phyloP scores from a whole-genome alignment of 2,113 vertebrate genomes.

The Varanus salvator region DNA sequence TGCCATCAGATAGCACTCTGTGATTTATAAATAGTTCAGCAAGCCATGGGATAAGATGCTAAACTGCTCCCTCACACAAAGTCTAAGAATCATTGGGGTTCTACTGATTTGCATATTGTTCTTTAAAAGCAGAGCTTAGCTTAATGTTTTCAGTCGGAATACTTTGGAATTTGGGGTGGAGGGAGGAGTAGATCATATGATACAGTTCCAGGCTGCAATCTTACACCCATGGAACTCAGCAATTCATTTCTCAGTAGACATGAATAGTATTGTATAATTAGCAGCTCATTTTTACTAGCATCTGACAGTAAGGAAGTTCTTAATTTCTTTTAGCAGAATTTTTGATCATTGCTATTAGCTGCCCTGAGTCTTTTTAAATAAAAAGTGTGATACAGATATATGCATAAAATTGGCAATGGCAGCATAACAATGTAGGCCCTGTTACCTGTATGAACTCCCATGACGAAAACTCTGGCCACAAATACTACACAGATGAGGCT shows the following conservation, averaged over 20 bases:
- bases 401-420: neutral
- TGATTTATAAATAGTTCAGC: neutral
- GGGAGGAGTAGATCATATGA: neutral
- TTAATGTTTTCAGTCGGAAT: neutral
- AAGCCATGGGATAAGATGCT: constrained; percentile 7
- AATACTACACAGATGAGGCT: constrained; percentile 96
- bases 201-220: neutral
- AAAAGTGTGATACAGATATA: neutral
- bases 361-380: neutral
- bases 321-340: neutral
- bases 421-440: constrained; percentile 1
- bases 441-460: constrained; percentile 95
- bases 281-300: neutral
- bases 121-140: neutral
- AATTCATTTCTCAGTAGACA: neutral
- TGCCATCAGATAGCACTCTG: neutral
- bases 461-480: constrained; percentile 98
- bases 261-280: neutral
- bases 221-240: neutral
- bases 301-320: neutral
- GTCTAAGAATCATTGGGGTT: neutral
- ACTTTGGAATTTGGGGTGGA: neutral
- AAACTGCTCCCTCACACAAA: constrained; percentile 1
- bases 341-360: neutral
- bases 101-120: neutral